These are phyloP conservation scores for Unio delphinus DNA, from an alignment of 2,888 invertebrate species.

Conservation along the genomic window DNA sequence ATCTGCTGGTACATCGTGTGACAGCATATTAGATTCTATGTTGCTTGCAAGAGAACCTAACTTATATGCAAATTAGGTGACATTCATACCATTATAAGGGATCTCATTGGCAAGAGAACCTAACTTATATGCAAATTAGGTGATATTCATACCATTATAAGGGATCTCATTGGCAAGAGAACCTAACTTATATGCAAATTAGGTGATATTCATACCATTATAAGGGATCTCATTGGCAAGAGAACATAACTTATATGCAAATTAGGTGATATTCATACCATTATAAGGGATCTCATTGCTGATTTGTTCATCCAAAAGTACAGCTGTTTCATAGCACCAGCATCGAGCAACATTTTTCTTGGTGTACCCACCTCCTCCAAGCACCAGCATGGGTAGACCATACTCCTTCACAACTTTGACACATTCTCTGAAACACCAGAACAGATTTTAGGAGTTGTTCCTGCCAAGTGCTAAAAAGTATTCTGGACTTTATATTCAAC, in stretches of 20 bases:
- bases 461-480: no score
- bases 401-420: constrained; percentile 95
- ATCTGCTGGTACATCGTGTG: no score
- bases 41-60: no score
- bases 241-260: no score
- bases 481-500: no score
- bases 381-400: constrained; percentile 91
- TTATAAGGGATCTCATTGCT: constrained; percentile 95
- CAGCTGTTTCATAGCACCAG: constrained; percentile 98
- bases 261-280: constrained; percentile 54
- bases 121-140: no score
- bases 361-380: constrained; percentile 91
- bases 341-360: constrained; percentile 96
- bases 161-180: constrained; percentile 85
- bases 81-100: constrained; percentile 81
- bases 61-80: no score
- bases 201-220: constrained; percentile 74
- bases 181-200: no score
- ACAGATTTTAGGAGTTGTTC: no score
- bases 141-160: constrained; percentile 77
- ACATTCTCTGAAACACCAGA: constrained; percentile 80
- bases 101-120: constrained; percentile 80
- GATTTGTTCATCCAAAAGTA: constrained; percentile 91
- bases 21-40: no score
- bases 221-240: constrained; percentile 88